These are phyloP conservation scores for Leguminivora glycinivorella DNA, from an alignment of 1,140 invertebrate genomes.

Conservation along the genomic window DNA sequence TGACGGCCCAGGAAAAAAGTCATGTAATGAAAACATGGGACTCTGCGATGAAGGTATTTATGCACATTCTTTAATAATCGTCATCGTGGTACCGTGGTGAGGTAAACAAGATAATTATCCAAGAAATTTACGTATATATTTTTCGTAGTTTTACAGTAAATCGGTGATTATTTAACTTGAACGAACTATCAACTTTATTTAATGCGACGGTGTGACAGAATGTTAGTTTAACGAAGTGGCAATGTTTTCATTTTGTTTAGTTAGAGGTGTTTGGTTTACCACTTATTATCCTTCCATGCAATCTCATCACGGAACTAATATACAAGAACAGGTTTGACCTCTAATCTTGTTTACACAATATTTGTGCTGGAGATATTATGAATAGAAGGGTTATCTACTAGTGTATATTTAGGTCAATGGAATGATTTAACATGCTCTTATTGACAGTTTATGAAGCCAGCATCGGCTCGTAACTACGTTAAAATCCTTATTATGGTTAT, in stretches of 20 bases:
- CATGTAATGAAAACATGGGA: conserved; percentile 50
- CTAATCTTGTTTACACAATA: conserved; percentile 47
- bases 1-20: conserved; percentile 19
- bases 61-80: conserved; percentile 31
- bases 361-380: conserved; percentile 36
- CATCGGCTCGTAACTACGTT: neutral
- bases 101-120: conserved; percentile 66
- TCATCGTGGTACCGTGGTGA: conserved; percentile 31
- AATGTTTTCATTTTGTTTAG: conserved; percentile 39
- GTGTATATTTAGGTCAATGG: conserved; percentile 42
- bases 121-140: conserved; percentile 22
- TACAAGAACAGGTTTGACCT: conserved; percentile 55
- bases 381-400: conserved; percentile 43
- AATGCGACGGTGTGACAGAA: neutral
- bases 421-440: conserved; percentile 31
- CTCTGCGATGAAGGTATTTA: conserved; percentile 67
- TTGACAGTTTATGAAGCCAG: conserved; percentile 2
- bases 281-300: conserved; percentile 45
- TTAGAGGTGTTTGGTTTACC: conserved; percentile 45
- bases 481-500: neutral
- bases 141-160: conserved; percentile 6
- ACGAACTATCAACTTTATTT: neutral
- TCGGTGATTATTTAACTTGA: neutral
- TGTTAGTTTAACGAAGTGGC: neutral
- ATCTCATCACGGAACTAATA: conserved; percentile 53